A percentile compares a stretch with the other conserved stretches of the same genome.
These are phyloP conservation scores for Tipula helvola DNA, from an alignment of 2,888 invertebrate genomes.

Conservation along the genomic window DNA sequence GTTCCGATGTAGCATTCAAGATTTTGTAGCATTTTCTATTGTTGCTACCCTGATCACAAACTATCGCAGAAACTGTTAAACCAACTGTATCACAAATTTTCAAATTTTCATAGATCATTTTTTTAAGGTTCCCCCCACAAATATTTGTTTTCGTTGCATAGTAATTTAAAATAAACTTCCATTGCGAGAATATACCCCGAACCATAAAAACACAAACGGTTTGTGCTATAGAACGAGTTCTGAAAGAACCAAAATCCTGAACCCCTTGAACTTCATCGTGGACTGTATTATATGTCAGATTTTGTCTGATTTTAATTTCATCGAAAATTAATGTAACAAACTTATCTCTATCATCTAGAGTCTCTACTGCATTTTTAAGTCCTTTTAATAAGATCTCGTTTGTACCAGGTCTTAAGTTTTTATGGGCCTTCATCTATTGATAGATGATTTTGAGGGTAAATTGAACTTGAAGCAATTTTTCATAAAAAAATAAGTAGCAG, in stretches of 20 bases:
- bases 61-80: no score
- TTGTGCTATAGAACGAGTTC: background rate
- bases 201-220: background rate
- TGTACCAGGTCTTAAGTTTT: background rate
- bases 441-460: background rate
- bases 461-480: no score
- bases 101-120: no score
- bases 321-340: background rate
- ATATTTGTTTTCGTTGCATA: background rate
- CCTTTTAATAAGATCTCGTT: background rate
- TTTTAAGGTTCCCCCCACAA: no score
- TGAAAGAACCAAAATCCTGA: background rate
- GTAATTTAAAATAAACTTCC: background rate
- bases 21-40: no score
- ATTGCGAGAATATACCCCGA: background rate
- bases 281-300: background rate
- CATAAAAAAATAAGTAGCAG: no score
- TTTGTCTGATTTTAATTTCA: background rate
- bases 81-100: no score
- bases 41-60: no score
- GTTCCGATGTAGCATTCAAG: no score
- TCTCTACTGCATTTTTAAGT: background rate
- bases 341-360: background rate
- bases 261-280: background rate
- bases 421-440: background rate